Evolutionary conservation across 2,113 vertebrate genomes (phyloP).

Genomic region (Platichthys stellatus): DNA sequence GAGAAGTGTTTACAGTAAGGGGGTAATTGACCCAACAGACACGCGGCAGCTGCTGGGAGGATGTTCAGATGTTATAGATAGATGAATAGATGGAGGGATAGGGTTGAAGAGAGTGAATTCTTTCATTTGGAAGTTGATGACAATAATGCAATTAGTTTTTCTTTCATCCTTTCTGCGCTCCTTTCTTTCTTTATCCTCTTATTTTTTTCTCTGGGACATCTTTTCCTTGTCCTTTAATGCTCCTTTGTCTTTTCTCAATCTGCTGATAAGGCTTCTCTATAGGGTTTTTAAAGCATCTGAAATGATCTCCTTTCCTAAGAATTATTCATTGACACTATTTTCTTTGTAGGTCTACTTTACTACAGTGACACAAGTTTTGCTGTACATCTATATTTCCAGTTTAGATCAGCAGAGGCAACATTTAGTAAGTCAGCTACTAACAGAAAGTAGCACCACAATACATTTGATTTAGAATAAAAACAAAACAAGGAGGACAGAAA

Average conservation of each 20-base stretch:
- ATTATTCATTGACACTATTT: neutral
- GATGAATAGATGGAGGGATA: too few species aligned
- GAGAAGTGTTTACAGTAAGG: slow-evolving; percentile 47
- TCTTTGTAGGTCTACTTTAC: too few species aligned
- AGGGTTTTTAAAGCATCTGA: neutral
- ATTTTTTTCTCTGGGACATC: slow-evolving; percentile 18
- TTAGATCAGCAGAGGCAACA: too few species aligned
- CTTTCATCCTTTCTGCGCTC: neutral
- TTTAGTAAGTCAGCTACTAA: too few species aligned
- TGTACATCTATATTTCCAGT: too few species aligned
- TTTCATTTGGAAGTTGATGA: neutral
- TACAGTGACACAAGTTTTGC: too few species aligned
- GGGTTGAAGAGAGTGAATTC: neutral
- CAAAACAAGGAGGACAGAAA: too few species aligned
- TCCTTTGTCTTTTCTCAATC: neutral
- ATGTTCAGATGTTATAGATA: slow-evolving; percentile 11
- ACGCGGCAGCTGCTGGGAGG: slow-evolving; percentile 1
- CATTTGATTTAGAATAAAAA: too few species aligned
- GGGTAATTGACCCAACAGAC: slow-evolving; percentile 36
- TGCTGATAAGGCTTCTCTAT: slow-evolving; percentile 8
- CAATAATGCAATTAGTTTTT: neutral
- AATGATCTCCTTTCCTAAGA: neutral
- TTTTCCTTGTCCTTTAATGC: slow-evolving; percentile 10
- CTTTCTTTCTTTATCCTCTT: neutral
- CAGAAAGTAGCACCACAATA: too few species aligned